Base-by-base conservation (phyloP, 2,888 invertebrate genomes). In the Parthenolecanium corni region DNA sequence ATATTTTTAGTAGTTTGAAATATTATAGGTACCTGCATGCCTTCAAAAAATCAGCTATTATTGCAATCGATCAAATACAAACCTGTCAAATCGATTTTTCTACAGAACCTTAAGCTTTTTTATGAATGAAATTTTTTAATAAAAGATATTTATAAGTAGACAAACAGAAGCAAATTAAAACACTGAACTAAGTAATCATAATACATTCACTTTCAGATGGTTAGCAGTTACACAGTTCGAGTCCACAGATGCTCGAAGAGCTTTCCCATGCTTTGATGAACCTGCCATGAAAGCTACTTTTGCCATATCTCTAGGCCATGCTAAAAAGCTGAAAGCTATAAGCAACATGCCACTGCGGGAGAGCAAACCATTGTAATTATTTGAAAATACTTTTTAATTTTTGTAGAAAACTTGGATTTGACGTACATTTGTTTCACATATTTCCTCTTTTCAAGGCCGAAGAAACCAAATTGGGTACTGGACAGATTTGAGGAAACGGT, bases 261-360 rank as follows among this genome's bases (percentile, higher is more conserved):
- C 87, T 0, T 91, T 94, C 76, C 93, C 93, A 0, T 93, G 91
- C 74, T 92, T 89, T 76, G 93, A 93, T 73, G 93, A 93, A 74
- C 93, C 93, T 0, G 80, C 82, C 44, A 82, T 86, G 76, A 93
- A 94, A 72, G 89, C 92, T 0, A 84, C 82, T n/a, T 93, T 87
- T 75, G 79, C 81, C 53, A 79, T 87, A n/a, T 79, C 76, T 66
- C 71, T 87, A 31, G 86, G 82, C 0, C 82, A 85, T 68, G 75
- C 79, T 64, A 77, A 78, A 66, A 76, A 77, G 1, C 81, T 79
- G 69, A 78, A 75, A 0, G 81, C 84, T 0, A 76, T 87, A 56
- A 86, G 87, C 70, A 90, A 90, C 70, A 89, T 89, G 89, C 86
- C 85, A 0, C 68, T 82, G 3, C 71, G 74, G 3, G 72, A 72